These are phyloP conservation scores for Varanus komodoensis DNA, from an alignment of 2,113 vertebrate species.

Conservation along the genomic window DNA sequence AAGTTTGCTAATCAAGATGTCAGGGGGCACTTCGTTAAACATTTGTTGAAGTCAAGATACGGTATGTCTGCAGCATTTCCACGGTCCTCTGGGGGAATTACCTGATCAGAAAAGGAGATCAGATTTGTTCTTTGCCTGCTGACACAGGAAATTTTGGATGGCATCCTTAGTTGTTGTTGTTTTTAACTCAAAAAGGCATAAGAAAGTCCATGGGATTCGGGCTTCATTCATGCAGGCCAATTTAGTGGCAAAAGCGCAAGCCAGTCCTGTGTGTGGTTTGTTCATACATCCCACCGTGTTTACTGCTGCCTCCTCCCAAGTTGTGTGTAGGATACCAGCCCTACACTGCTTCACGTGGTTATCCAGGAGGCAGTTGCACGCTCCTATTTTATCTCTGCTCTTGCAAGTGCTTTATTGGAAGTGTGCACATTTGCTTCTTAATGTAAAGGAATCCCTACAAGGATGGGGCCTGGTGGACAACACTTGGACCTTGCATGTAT, in stretches of 20 bases:
- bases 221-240: neutral
- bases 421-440: too few species aligned
- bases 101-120: neutral
- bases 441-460: slow-evolving; percentile 9
- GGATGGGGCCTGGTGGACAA: neutral
- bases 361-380: neutral
- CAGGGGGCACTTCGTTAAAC: too few species aligned
- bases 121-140: slow-evolving; percentile 23
- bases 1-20: too few species aligned
- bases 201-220: slow-evolving; percentile 3
- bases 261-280: neutral
- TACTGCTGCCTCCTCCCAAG: neutral
- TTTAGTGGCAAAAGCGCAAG: neutral
- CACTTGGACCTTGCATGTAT: neutral
- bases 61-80: too few species aligned
- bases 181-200: neutral
- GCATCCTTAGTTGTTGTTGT: neutral
- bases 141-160: neutral
- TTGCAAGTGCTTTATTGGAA: neutral
- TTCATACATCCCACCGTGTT: neutral
- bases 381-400: neutral
- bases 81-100: too few species aligned
- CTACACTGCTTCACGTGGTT: neutral
- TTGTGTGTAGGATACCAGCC: neutral
- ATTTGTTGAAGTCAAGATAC: too few species aligned